phyloP scores from a whole-genome alignment of 1,140 invertebrate genomes.

The Babylonia areolata region DNA sequence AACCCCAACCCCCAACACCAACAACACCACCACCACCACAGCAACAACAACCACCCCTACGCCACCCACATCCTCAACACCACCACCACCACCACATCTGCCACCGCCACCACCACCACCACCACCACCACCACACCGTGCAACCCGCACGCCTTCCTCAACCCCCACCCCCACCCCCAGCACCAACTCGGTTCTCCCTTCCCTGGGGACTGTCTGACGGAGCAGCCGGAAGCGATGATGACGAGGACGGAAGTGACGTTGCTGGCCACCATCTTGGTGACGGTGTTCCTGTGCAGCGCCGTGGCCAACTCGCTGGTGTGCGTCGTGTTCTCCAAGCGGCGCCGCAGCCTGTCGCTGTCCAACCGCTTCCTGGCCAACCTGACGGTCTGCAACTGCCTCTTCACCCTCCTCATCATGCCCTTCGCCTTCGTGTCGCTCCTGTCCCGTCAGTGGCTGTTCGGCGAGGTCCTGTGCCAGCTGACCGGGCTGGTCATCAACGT shows the following conservation, averaged over 20 bases:
- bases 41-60: neutral
- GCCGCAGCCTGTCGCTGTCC: slow-evolving; percentile 80
- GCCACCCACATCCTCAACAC: neutral
- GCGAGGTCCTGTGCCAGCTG: slow-evolving; percentile 75
- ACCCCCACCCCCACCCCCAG: neutral
- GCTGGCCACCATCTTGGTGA: slow-evolving; percentile 51
- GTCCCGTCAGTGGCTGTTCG: slow-evolving; percentile 70
- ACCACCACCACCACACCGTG: neutral
- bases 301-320: slow-evolving; percentile 79
- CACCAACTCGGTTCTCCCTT: neutral
- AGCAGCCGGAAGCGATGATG: neutral
- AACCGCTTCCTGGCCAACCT: slow-evolving; percentile 85
- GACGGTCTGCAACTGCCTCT: slow-evolving; percentile 81
- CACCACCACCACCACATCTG: neutral
- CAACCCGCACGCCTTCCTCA: neutral
- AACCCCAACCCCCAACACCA: neutral
- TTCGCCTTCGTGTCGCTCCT: slow-evolving; percentile 77
- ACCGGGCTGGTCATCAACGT: slow-evolving; percentile 78
- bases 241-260: slow-evolving; percentile 46
- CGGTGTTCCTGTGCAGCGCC: slow-evolving; percentile 73
- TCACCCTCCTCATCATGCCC: slow-evolving; percentile 81
- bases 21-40: too few relatives aligned
- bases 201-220: neutral
- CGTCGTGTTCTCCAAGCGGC: slow-evolving; percentile 79
- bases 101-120: neutral